A percentile compares a stretch with the other conserved stretches of the same genome.
phyloP scores from a whole-genome alignment of 2,113 vertebrate species.

The Malurus melanocephalus region DNA sequence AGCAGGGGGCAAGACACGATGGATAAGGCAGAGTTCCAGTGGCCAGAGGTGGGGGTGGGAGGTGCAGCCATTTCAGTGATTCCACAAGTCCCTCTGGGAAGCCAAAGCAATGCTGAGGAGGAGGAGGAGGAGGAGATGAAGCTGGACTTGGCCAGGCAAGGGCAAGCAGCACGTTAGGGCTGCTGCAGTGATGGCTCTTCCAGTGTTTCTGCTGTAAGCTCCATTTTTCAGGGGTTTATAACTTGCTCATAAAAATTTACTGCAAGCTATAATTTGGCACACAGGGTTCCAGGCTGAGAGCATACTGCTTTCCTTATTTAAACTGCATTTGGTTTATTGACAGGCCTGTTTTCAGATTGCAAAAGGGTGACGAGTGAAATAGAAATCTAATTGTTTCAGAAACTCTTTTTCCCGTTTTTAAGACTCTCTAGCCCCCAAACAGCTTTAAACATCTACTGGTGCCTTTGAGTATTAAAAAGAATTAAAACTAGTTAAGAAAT shows the following conservation, averaged over 20 bases:
- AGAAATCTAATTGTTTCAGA: conserved; percentile 55
- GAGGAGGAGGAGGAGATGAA: not conserved
- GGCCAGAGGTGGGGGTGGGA: not conserved
- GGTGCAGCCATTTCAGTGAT: rapidly evolving
- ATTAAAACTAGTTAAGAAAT: conserved; percentile 34
- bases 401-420: not conserved
- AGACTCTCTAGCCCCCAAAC: not conserved
- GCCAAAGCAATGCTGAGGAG: not conserved
- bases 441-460: conserved; percentile 40
- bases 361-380: conserved; percentile 24
- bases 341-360: conserved; percentile 41
- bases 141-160: not conserved
- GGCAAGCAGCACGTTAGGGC: not conserved
- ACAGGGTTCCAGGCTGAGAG: conserved; percentile 35
- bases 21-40: rapidly evolving
- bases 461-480: conserved; percentile 27
- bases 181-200: conserved; percentile 1
- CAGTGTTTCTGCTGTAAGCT: conserved; percentile 27
- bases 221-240: conserved; percentile 61
- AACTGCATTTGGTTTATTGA: conserved; percentile 52
- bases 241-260: conserved; percentile 57
- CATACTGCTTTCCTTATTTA: conserved; percentile 51
- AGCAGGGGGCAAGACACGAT: rapidly evolving
- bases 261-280: conserved; percentile 52
- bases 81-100: not conserved